phyloP scores from a whole-genome alignment of 2,113 vertebrate genomes.

The Myrmophylax atrothorax region DNA sequence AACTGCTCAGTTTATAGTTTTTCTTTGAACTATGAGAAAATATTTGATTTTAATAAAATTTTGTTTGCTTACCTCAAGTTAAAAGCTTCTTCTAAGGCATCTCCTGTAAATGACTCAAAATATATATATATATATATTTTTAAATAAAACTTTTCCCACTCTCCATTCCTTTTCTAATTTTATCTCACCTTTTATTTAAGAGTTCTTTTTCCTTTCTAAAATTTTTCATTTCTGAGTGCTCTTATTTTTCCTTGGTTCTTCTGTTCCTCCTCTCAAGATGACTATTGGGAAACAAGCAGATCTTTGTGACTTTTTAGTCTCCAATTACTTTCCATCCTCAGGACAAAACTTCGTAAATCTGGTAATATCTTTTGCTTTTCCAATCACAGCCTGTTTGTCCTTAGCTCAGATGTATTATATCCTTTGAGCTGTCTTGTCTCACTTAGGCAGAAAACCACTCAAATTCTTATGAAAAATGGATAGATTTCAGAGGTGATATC shows the following conservation, averaged over 20 bases:
- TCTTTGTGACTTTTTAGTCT: neutral
- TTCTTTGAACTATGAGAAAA: neutral
- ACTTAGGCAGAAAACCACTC: neutral
- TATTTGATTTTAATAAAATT: neutral
- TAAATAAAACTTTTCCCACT: neutral
- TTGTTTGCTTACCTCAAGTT: neutral
- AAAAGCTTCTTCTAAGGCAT: neutral
- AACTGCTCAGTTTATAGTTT: neutral
- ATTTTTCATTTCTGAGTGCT: neutral
- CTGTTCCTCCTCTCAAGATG: neutral
- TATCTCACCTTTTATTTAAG: neutral
- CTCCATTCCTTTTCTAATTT: neutral
- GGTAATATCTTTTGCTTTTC: neutral
- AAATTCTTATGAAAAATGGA: neutral
- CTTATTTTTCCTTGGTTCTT: neutral
- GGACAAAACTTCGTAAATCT: neutral
- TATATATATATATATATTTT: neutral
- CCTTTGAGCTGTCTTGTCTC: neutral
- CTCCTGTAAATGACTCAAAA: neutral
- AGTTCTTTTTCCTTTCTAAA: neutral
- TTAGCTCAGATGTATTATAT: neutral
- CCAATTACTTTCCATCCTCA: neutral
- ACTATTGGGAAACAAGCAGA: neutral
- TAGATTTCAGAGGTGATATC: neutral
- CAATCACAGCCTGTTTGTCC: constrained; percentile 5